phyloP scores from a whole-genome alignment of 1,140 invertebrate genomes.

The Harlomillsia oculata region DNA sequence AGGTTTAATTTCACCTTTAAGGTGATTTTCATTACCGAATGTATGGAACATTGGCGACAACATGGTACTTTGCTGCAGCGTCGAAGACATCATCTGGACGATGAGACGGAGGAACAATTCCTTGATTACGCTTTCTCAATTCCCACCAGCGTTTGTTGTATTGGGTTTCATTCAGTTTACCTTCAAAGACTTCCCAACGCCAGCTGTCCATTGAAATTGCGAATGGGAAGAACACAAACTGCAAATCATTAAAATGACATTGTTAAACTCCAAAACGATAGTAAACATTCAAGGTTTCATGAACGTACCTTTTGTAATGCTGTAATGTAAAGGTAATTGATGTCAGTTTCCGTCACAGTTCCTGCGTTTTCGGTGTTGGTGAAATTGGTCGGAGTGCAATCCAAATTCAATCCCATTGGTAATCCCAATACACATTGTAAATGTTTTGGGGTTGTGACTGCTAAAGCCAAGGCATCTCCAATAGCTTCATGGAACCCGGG shows the following conservation, averaged over 20 bases:
- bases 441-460: slow-evolving; percentile 70
- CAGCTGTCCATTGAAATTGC: slow-evolving; percentile 44
- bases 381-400: slow-evolving; percentile 38
- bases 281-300: neutral
- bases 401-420: slow-evolving; percentile 6
- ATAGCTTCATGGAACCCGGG: slow-evolving; percentile 47
- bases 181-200: slow-evolving; percentile 43
- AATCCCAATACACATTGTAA: slow-evolving; percentile 46
- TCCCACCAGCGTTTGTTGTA: slow-evolving; percentile 46
- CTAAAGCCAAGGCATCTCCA: slow-evolving; percentile 58
- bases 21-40: too few species aligned
- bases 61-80: slow-evolving; percentile 45
- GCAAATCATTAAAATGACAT: slow-evolving; percentile 20
- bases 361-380: neutral
- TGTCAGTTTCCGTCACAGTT: slow-evolving; percentile 40
- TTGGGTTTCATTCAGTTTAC: slow-evolving; percentile 36
- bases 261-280: neutral
- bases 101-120: slow-evolving; percentile 39
- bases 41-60: slow-evolving; percentile 34
- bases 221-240: slow-evolving; percentile 45
- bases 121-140: slow-evolving; percentile 41
- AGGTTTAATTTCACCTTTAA: too few species aligned
- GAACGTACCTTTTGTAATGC: slow-evolving; percentile 44
- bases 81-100: slow-evolving; percentile 40
- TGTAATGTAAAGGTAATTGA: slow-evolving; percentile 46